Evolutionary conservation across 2,888 invertebrate genomes (phyloP), one percentile per base, ranked within the genome.

Genomic region (Leucophora obtusa): DNA sequence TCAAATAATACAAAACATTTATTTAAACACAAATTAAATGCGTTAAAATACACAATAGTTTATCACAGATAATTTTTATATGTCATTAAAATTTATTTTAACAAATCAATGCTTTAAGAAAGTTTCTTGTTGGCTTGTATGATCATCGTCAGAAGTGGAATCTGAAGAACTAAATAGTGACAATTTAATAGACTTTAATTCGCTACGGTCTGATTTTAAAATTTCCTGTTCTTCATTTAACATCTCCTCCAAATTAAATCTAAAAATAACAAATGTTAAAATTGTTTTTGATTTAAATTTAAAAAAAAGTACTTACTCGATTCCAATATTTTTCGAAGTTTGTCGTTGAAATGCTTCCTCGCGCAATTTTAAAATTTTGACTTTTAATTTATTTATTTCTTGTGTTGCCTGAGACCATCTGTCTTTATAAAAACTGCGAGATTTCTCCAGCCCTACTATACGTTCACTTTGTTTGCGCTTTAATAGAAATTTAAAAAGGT

Each of bases 341-440:
- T 82, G 83, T 24, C 21, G 10, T 3, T 53, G 4, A 47, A 11
- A 47, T 47, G 5, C 43, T 14, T n/a, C 53, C 2, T 84, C 76
- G 24, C 82, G 83, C 33, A 77, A 76, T 21, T 86, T 85, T 5
- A 84, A 77, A 17, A 86, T 71, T 10, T 84, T 73, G 62, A 86
- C 1, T 17, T 94, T 94, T 78, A 93, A 87, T 54, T 91, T 91
- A 80, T 95, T 95, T 69, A 95, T 91, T 85, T 95, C 95, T 0
- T 93, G 90, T 2, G 94, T 93, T 0, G 94, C 93, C 80, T 93
- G 92, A 1, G 93, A 92, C 94, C 95, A 96, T 86, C 95, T 94
- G 84, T 94, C 93, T 86, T 95, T 95, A 89, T 95, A 96, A 87
- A 94, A 95, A 14, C 92, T 90, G 87, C 95, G 95, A 47, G 94